phyloP scores from a whole-genome alignment of 2,797 vertebrate genomes.

The Diplodus sargus region DNA sequence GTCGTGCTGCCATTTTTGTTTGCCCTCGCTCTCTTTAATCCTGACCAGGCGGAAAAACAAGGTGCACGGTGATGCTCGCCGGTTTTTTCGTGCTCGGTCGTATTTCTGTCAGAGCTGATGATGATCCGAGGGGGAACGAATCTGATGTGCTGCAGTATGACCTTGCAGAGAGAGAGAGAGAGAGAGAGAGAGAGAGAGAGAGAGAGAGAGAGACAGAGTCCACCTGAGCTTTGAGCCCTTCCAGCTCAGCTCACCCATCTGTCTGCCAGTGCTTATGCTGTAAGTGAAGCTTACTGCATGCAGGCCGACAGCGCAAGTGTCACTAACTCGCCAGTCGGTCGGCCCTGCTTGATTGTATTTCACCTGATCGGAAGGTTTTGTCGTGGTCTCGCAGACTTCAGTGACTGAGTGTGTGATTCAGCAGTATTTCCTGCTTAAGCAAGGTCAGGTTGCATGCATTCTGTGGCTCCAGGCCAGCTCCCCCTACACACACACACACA shows the following conservation, averaged over 20 bases:
- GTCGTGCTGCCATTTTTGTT: conserved; percentile 47
- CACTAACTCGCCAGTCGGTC: neutral
- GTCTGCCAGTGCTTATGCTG: conserved; percentile 64
- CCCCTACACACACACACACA: neutral
- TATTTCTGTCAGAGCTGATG: conserved; percentile 34
- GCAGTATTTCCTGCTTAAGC: conserved; percentile 64
- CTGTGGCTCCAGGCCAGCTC: conserved; percentile 41
- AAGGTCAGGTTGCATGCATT: conserved; percentile 52
- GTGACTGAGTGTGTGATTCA: conserved; percentile 63
- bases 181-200: conserved; percentile 30
- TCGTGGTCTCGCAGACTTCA: neutral
- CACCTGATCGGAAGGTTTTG: conserved; percentile 19
- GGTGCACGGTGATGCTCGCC: conserved; percentile 12
- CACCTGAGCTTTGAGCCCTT: conserved; percentile 80
- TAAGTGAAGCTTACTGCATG: conserved; percentile 66
- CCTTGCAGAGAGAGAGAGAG: conserved; percentile 67
- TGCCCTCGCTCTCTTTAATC: conserved; percentile 30
- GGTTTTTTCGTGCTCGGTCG: neutral
- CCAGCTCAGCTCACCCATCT: conserved; percentile 79
- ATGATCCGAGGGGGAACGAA: conserved; percentile 41
- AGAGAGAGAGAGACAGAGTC: conserved; percentile 40
- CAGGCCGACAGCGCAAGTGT: conserved; percentile 32
- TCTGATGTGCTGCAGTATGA: conserved; percentile 78
- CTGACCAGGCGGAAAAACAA: conserved; percentile 14
- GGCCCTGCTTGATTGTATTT: conserved; percentile 25